Evolutionary conservation across 2,797 vertebrate species (phyloP), one percentile per base, ranked within the genome.

Genomic region (Perodicticus potto): DNA sequence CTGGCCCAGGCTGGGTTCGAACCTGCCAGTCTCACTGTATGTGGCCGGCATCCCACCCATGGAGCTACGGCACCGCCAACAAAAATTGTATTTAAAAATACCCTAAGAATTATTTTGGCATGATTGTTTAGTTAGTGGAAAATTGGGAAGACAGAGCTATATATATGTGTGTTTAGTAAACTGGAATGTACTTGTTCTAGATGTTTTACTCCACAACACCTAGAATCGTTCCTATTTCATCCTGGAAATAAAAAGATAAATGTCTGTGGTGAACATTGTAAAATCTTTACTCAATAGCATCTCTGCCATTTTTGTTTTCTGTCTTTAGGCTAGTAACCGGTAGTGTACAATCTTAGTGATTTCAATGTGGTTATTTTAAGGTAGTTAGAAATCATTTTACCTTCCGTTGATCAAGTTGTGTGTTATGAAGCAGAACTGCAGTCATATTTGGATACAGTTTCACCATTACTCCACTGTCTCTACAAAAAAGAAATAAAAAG

Each of bases 361-460:
- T 96, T 94, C 34, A 90, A 23, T 84, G 87, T 34, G 27, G 40
- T 84, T 87, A 93, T 67, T 94, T 95, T 91, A 91, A 82, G 43
- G 11, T 17, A 95, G 55, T 88, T 94, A 86, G 45, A 86, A 86
- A 97, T 49, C 4, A 19, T 95, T 98, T 98, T 97, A 99, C 99
- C 99, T 99, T 99, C 98, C 99, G 99, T 96, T 99, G 99, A 98
- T 99, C 99, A 96, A 99, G 99, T 49, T 99, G 99, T 17, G 99
- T 99, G 98, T 99, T 99, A 98, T 99, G 99, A 89, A 99, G 99
- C 40, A 99, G 98, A 65, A 99, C 99, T 3, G 99, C 98, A 94
- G 98, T 99, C 99, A 99, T 99, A 97, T 99, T 99, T 91, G 99
- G 99, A 96, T 99, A 99, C 29, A 99, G 98, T 98, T 99, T 99